Percentiles rank a stretch among this genome's conserved stretches.
phyloP scores from a whole-genome alignment of 2,888 invertebrate genomes.

The Lithophane socia region DNA sequence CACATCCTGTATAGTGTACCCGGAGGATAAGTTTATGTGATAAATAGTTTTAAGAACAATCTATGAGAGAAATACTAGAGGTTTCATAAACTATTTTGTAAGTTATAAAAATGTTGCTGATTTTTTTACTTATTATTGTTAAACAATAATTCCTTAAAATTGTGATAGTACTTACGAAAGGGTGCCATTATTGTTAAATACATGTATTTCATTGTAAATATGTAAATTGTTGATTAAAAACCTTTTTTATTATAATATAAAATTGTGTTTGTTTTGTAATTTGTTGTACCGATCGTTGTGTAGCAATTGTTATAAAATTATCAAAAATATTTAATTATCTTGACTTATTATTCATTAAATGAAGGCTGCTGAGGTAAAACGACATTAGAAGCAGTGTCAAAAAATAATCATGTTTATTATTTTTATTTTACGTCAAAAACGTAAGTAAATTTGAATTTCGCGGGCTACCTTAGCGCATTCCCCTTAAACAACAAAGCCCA shows the following conservation, averaged over 20 bases:
- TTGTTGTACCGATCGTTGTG: background rate
- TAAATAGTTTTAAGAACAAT: background rate
- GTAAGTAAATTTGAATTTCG: no score
- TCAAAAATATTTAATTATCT: background rate
- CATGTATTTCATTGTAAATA: slow-evolving; percentile 41
- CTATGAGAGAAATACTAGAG: background rate
- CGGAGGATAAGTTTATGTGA: background rate
- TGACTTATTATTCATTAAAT: background rate
- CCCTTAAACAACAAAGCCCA: background rate
- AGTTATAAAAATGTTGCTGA: background rate
- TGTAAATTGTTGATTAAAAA: slow-evolving; percentile 57
- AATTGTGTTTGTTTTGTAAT: slow-evolving; percentile 7
- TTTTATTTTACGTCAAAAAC: no score
- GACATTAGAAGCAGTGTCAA: background rate
- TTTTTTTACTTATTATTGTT: slow-evolving; percentile 4
- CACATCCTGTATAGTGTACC: no score
- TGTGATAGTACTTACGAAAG: slow-evolving; percentile 26
- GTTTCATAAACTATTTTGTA: background rate
- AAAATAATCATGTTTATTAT: no score
- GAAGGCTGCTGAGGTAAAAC: background rate
- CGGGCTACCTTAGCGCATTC: no score
- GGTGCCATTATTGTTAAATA: slow-evolving; percentile 30
- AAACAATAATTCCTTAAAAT: slow-evolving; percentile 18
- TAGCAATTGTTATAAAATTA: background rate
- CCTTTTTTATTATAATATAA: slow-evolving; percentile 3